Evolutionary conservation across 1,140 invertebrate species (phyloP), one percentile per base, ranked within the genome.

Genomic region (Brachystomella parvula): DNA sequence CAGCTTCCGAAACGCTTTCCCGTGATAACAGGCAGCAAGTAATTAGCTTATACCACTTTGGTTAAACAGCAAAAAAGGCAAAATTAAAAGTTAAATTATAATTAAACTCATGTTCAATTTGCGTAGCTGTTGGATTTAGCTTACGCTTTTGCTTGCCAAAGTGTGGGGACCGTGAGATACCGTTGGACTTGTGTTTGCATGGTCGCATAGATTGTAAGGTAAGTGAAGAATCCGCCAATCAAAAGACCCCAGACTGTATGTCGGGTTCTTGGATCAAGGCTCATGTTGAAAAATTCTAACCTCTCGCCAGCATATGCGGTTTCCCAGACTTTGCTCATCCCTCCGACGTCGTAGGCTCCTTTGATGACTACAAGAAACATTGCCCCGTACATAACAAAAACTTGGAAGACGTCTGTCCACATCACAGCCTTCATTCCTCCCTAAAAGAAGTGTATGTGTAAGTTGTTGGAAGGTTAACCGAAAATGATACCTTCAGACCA

Each of bases 381-480:
- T 3, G 82, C 79, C 0, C 75, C 73, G 64, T 80, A 79, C 85
- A 92, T 92, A 1, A 91, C 80, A 35, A 86, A 77, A 1, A 84
- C 86, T 78, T 93, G 90, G 56, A 93, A 83, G 0, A 88, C 85
- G 78, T 93, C 90, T 1, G 89, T 92, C 89, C 88, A 90, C 24
- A 93, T 85, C 1, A 93, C 90, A 21, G 66, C 61, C 29, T 67
- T 83, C 71, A 83, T 78, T 1, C 82, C 82, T 39, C 82, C 82
- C 81, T 83, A 57, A 61, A 35, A 56, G 61, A 61, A 33, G 58
- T n/a, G n/a, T n/a, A n/a, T n/a, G n/a, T 65, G 32, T 61, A 66
- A 35, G 60, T 39, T 30, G 68, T 65, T 49, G 3, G 24, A 44
- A 15, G 17, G 59, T 39, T 9, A 44, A 44, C n/a, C n/a, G n/a